phyloP scores from a whole-genome alignment of 2,888 invertebrate genomes.

The Brachyopa scutellaris region DNA sequence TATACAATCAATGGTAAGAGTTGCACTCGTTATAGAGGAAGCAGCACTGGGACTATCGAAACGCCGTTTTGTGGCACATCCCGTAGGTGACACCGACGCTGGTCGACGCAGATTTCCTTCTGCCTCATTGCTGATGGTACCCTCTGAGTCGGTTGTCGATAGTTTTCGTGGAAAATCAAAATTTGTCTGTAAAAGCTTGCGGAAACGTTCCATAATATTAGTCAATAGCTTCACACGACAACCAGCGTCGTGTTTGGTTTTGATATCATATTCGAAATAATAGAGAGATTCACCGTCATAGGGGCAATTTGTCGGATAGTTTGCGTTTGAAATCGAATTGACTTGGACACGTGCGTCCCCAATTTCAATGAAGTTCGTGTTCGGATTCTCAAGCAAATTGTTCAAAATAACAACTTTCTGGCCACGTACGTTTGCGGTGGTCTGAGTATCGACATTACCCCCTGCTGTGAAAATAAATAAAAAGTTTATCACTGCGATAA shows the following conservation, averaged over 20 bases:
- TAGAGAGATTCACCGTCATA: conserved; percentile 27
- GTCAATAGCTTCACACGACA: conserved; percentile 26
- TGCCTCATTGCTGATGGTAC: not conserved
- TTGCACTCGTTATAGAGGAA: conserved; percentile 52
- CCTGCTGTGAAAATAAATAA: conserved; percentile 1
- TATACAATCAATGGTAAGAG: conserved; percentile 73
- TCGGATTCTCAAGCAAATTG: conserved; percentile 78
- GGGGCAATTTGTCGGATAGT: not conserved
- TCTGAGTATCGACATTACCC: not conserved
- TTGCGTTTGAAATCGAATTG: too few relatives aligned
- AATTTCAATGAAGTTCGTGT: conserved; percentile 77
- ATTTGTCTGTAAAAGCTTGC: conserved; percentile 34
- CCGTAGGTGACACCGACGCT: conserved; percentile 32
- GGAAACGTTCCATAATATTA: conserved; percentile 50
- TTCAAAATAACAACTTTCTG: conserved; percentile 76
- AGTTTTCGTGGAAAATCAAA: conserved; percentile 5
- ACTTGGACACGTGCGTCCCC: conserved; percentile 49
- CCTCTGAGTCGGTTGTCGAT: conserved; percentile 41
- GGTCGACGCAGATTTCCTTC: not conserved
- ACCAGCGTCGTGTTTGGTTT: conserved; percentile 10
- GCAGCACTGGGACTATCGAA: conserved; percentile 24
- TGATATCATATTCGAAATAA: conserved; percentile 47
- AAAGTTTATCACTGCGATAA: too few relatives aligned
- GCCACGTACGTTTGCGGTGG: not conserved
- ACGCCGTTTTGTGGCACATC: conserved; percentile 6